Conservation (phyloP, 2,797 vertebrate species). For the Crax fasciolata region DNA sequence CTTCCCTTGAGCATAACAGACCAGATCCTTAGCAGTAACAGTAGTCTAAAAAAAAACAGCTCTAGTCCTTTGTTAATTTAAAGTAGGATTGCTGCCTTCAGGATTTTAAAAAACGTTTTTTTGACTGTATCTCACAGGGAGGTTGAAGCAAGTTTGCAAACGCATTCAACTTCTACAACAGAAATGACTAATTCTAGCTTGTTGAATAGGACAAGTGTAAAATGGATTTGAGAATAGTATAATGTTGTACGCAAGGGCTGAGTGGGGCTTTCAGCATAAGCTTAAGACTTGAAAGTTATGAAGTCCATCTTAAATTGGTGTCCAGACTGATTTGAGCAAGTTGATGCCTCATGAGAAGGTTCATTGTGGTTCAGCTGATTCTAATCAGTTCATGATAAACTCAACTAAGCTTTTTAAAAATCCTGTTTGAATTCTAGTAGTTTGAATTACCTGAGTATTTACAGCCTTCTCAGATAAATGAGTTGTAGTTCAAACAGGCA, state of each 20-base stretch:
- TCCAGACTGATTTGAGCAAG: neutral
- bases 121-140: neutral
- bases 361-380: neutral
- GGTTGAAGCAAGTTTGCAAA: neutral
- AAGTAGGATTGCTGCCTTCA: neutral
- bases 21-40: neutral
- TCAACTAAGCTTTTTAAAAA: neutral
- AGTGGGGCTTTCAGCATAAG: neutral
- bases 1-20: neutral
- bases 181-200: neutral
- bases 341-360: neutral
- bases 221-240: neutral
- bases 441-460: neutral
- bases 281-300: neutral
- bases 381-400: slow-evolving; percentile 1
- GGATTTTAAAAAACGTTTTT: neutral
- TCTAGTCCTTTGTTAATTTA: neutral
- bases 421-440: neutral
- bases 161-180: neutral
- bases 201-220: neutral
- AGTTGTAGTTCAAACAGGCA: no score
- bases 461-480: neutral
- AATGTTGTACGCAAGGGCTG: neutral
- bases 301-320: neutral
- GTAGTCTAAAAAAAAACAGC: neutral